These are phyloP conservation scores for Ophiodon elongatus DNA, from an alignment of 2,113 vertebrate genomes.

Conservation along the genomic window DNA sequence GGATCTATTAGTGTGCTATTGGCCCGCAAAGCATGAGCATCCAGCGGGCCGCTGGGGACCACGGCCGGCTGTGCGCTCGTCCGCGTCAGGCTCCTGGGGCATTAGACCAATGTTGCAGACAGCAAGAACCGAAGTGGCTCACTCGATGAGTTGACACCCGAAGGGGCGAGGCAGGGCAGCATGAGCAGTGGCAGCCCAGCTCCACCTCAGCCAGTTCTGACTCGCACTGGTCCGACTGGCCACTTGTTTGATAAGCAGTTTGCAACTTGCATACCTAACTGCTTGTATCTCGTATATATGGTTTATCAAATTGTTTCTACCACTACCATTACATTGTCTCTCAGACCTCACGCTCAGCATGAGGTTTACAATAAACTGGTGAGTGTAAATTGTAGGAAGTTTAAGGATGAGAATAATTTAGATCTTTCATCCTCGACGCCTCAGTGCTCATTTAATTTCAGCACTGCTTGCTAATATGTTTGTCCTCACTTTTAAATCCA, in stretches of 20 bases:
- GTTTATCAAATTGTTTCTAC: background rate
- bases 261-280: background rate
- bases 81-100: conserved; percentile 68
- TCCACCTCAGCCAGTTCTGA: conserved; percentile 47
- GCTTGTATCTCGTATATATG: background rate
- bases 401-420: background rate
- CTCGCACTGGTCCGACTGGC: conserved; percentile 34
- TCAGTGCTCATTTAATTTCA: conserved; percentile 5
- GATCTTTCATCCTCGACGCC: background rate
- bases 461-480: background rate
- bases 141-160: conserved; percentile 67
- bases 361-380: background rate
- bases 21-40: conserved; percentile 80
- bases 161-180: conserved; percentile 40
- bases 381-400: background rate
- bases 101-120: conserved; percentile 67
- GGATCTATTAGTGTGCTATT: conserved; percentile 84
- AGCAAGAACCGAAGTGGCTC: conserved; percentile 45
- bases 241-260: conserved; percentile 16
- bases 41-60: conserved; percentile 69
- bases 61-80: conserved; percentile 67
- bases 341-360: background rate
- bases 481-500: conserved; percentile 8
- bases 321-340: background rate
- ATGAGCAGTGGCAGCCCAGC: conserved; percentile 22